Evolutionary conservation across 2,888 invertebrate species (phyloP), one percentile per base, ranked within the genome.

Genomic region (Oscheius sp.): DNA sequence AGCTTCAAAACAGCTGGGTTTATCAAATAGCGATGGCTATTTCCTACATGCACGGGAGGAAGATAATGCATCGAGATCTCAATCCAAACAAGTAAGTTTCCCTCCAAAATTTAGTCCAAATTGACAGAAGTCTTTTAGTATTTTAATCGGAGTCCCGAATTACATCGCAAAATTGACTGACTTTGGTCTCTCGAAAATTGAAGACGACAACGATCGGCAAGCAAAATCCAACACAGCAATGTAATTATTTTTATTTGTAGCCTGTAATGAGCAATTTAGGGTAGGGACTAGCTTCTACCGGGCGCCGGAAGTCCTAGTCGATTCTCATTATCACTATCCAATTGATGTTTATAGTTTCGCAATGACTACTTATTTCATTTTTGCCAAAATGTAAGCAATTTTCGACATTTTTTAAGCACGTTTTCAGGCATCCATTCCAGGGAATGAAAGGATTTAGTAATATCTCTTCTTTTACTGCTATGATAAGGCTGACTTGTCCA

Each of bases 51-150:
- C 61, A 61, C 31, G n/a, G 15, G 5, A 25, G 45, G 15, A 42
- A 42, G 0, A 61, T 61, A 12, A 45, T 61, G 25, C 61, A 61
- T 27, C 25, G 61, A 15, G 45, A 61, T 27, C 29, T 61, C 27
- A 61, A 61, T 3, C 61, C 61, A 29, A 42, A 61, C n/a, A 61
- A 61, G 55, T 55, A 53, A 6, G 15, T 4, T 53, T 6, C 31
- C 31, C n/a, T 53, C 17, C 4, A 25, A 17, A 15, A 50, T 3
- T 10, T 3, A 3, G 4, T 3, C 15, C 17, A 12, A 3, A 23
- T 52, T 52, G 12, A n/a, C n/a, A n/a, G n/a, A n/a, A n/a, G n/a
- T n/a, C n/a, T n/a, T n/a, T n/a, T 25, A 52, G 52, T 37, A 57
- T 57, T 37, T 20, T 57, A 12, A 34, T 57, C 6, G 39, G 23